Base-by-base conservation (phyloP, 2,888 invertebrate genomes). In the Smittia sp. region DNA sequence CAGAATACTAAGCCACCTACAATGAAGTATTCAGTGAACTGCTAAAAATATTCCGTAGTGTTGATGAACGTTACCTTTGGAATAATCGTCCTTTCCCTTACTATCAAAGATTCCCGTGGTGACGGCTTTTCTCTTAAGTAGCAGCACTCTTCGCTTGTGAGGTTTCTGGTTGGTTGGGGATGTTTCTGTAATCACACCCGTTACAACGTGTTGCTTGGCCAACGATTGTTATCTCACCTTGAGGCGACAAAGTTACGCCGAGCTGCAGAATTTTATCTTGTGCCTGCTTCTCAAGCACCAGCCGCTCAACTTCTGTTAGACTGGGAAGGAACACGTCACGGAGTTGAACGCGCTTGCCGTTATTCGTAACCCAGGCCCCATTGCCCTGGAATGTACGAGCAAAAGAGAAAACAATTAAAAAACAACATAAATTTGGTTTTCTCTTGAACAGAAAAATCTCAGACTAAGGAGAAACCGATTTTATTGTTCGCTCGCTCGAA, bases 91-190 rank as follows among this genome's bases (percentile, higher is more conserved):
- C 75, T 90, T 91, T 77, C 86, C 87, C 77, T 88, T 86, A 77
- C 89, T 89, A 81, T 93, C 93, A 80, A 94, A 93, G 83, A 94
- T 90, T 74, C 93, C 90, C 0, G 94, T 94, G 52, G 96, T 95
- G 74, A 94, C 86, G 0, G 95, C 93, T 80, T 94, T 93, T 80
- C 92, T 86, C 82, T 94, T 96, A 76, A 95, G 85, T 75, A 93
- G 85, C 80, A 93, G 88, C 0, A 92, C 88, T 75, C 91, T 86
- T 76, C 93, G 85, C 82, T 94, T 94, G 1, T 90, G 89, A 78
- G 90, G 85, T 75, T 91, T 84, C 83, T 94, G 94, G 76, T 91
- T 86, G 78, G 11, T 73, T 46, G 63, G 73, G 22, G 24, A 32
- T 18, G 73, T 41, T 46, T 65, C 65, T 63, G 32, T 20, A n/a